phyloP scores from a whole-genome alignment of 2,888 invertebrate genomes.

The Pyrrhia umbra region DNA sequence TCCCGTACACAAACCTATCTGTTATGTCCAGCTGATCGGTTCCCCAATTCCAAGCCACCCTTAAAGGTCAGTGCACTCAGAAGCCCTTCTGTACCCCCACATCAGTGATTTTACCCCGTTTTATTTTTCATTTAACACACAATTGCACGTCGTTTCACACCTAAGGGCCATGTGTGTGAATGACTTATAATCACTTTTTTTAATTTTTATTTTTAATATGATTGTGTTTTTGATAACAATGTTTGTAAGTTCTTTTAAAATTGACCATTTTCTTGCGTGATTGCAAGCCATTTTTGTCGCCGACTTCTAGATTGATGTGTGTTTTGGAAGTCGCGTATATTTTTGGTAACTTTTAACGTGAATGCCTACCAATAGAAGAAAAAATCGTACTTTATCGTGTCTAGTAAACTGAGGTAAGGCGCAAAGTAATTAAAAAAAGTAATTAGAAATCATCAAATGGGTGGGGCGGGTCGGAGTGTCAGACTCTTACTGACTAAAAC shows the following conservation, averaged over 20 bases:
- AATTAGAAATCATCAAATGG: too few species aligned
- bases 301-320: too few species aligned
- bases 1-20: constrained; percentile 68
- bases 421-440: too few species aligned
- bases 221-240: neutral
- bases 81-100: constrained; percentile 72
- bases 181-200: constrained; percentile 14
- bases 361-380: too few species aligned
- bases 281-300: too few species aligned
- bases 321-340: too few species aligned
- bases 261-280: too few species aligned
- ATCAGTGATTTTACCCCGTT: constrained; percentile 71
- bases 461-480: too few species aligned
- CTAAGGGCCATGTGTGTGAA: constrained; percentile 25
- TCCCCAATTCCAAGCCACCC: constrained; percentile 72
- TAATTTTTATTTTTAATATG: neutral
- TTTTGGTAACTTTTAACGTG: too few species aligned
- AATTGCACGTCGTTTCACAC: constrained; percentile 69
- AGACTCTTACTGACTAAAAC: too few species aligned
- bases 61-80: constrained; percentile 81
- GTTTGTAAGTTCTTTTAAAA: neutral
- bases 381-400: too few species aligned
- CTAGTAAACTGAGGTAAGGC: too few species aligned
- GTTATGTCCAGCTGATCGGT: constrained; percentile 79
- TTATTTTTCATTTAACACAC: constrained; percentile 80